phyloP scores from a whole-genome alignment of 2,113 vertebrate genomes.

The Psammodynastes pulverulentus region DNA sequence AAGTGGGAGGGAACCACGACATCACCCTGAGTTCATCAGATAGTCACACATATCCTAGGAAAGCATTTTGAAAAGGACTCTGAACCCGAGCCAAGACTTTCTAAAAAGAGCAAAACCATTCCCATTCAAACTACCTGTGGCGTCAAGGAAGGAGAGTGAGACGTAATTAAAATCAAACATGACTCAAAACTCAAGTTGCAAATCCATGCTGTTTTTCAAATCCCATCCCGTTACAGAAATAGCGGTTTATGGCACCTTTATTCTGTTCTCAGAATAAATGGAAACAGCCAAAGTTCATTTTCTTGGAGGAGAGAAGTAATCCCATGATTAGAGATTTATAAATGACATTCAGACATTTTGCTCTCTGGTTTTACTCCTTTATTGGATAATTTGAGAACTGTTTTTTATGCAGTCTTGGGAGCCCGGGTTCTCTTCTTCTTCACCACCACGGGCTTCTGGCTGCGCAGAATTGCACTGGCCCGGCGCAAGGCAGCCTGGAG shows the following conservation, averaged over 20 bases:
- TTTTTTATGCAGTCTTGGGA: conserved; percentile 78
- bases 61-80: no score
- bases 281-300: neutral
- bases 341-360: neutral
- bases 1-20: neutral
- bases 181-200: neutral
- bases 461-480: conserved; percentile 86
- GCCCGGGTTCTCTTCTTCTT: conserved; percentile 86
- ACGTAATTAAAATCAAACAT: neutral
- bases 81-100: no score
- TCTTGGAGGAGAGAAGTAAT: neutral
- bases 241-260: neutral
- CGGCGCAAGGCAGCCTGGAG: conserved; percentile 83
- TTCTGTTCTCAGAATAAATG: neutral
- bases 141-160: neutral
- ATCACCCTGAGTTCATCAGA: neutral
- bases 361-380: conserved; percentile 7
- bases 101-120: neutral
- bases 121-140: neutral
- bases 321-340: neutral
- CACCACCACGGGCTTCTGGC: conserved; percentile 90
- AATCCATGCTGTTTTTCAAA: neutral
- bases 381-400: neutral
- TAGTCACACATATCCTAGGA: neutral
- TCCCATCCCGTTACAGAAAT: neutral